Evolutionary conservation across 2,888 invertebrate species (phyloP), one percentile per base, ranked within the genome.

Genomic region (Stenotaenia linearis): DNA sequence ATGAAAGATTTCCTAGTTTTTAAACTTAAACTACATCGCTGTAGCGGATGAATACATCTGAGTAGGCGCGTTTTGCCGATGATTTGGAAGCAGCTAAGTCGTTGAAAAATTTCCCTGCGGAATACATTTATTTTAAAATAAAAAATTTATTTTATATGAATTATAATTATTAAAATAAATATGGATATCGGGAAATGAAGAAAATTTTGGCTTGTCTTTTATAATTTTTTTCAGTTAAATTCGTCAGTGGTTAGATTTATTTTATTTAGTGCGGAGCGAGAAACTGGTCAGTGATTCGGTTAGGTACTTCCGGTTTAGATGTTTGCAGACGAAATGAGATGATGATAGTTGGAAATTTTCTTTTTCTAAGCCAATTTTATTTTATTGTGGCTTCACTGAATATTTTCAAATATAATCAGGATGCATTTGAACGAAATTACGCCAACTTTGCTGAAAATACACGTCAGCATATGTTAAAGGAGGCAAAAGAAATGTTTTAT

Each of bases 401-500:
- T 40, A 83, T 83, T 77, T 84, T 84, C 76, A 79, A 82, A 61
- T 81, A 82, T 78, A 80, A 81, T 76, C 80, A 82, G 40, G 83
- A 83, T 56, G 75, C 79, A 28, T 83, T 83, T 77, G 83, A 82
- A 77, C 81, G 80, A 56, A 82, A 86, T 81, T 87, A 87, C 84
- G 86, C 86, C 32, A 82, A 83, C 61, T 87, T 87, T 82, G 84
- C 85, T n/a, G 86, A 87, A 81, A 82, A 82, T 32, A 83, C 85
- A 81, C 83, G 86, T 32, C 78, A 84, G 79, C 83, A 86, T 80
- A 86, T 86, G 85, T 80, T 86, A 82, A 84, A 85, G 32, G 87
- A 87, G 82, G 87, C 88, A 23, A 86, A 85, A 81, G 85, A 88
- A 80, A 90, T 90, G 89, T 90, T 90, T 84, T 86, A 88, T 82